Conservation (phyloP, 2,888 invertebrate species). For the Tridacna gigas region DNA sequence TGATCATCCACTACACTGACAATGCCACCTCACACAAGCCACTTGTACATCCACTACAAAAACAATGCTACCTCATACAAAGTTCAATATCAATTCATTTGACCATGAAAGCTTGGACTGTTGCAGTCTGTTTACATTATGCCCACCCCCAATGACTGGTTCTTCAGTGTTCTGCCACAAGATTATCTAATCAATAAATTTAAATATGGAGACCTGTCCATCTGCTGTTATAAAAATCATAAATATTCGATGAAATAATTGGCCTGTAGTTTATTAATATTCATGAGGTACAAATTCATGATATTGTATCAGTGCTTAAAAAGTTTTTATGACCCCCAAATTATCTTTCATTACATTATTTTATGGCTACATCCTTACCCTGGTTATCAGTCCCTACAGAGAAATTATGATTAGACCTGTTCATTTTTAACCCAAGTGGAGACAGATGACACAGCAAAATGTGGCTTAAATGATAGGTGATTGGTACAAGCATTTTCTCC, state of each 20-base stretch:
- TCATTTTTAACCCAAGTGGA: too few relatives aligned
- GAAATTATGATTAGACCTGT: too few relatives aligned
- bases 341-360: too few relatives aligned
- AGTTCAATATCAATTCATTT: conserved; percentile 10
- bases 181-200: conserved; percentile 25
- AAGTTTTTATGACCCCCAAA: too few relatives aligned
- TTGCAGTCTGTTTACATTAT: conserved; percentile 16
- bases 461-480: too few relatives aligned
- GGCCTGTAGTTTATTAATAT: conserved; percentile 26
- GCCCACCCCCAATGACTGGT: conserved; percentile 18
- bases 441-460: too few relatives aligned
- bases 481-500: too few relatives aligned
- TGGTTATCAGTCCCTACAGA: too few relatives aligned
- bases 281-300: conserved; percentile 21
- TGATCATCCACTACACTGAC: not conserved
- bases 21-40: too few relatives aligned
- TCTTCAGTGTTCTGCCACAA: not conserved
- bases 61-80: not conserved
- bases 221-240: conserved; percentile 16
- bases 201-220: conserved; percentile 17
- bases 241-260: conserved; percentile 22
- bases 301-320: too few relatives aligned
- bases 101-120: not conserved
- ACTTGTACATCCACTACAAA: not conserved
- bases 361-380: too few relatives aligned